These are phyloP conservation scores for Acanthosepion lycidas DNA, from an alignment of 2,888 invertebrate species.

Conservation along the genomic window DNA sequence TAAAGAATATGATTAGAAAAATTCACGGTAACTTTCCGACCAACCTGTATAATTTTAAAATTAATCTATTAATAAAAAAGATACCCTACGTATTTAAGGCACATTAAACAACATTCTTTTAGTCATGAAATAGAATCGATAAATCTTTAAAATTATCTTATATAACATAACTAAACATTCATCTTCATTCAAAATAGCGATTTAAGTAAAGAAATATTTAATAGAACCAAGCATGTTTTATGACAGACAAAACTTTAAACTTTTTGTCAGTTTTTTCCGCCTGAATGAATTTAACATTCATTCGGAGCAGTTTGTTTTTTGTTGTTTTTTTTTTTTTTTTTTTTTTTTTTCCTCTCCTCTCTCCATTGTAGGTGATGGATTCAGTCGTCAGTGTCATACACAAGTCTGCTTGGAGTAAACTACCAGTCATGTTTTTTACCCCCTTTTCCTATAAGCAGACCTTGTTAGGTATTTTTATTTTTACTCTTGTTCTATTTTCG, in stretches of 20 bases:
- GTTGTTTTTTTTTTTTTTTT: not conserved
- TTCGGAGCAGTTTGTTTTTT: not conserved
- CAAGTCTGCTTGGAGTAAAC: constrained; percentile 3
- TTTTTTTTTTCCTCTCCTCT: not conserved
- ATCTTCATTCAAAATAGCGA: not conserved
- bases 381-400: not conserved
- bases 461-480: not conserved
- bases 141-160: not conserved
- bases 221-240: not conserved
- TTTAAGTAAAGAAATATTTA: not conserved
- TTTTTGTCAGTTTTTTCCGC: not conserved
- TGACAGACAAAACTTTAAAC: not conserved
- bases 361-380: not conserved
- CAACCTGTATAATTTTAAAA: not conserved
- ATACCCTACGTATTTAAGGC: not conserved
- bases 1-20: no score
- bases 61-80: not conserved
- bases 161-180: not conserved
- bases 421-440: not conserved
- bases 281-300: not conserved
- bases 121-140: not conserved
- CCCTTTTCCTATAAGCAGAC: constrained; percentile 21
- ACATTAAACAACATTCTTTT: not conserved
- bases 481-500: not conserved
- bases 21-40: no score